These are phyloP conservation scores for Rhinolophus sinicus DNA, from an alignment of 2,113 vertebrate species.

Conservation along the genomic window DNA sequence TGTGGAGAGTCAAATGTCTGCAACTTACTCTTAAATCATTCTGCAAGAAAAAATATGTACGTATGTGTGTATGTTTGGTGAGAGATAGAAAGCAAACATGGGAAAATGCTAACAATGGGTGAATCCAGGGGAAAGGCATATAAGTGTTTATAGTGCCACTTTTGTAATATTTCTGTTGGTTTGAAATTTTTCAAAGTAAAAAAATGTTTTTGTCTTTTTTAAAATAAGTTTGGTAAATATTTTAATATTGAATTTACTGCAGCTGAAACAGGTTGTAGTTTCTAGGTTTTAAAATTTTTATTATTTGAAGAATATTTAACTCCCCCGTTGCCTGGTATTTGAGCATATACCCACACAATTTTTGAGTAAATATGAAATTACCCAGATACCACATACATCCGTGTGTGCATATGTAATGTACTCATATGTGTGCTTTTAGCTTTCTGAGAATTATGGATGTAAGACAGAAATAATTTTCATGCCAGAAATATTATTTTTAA, in stretches of 20 bases:
- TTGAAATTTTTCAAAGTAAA: neutral
- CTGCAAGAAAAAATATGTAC: neutral
- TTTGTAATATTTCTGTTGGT: neutral
- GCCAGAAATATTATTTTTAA: neutral
- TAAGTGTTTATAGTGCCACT: neutral
- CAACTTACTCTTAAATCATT: neutral
- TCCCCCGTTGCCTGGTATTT: neutral
- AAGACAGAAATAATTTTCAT: neutral
- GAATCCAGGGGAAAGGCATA: neutral
- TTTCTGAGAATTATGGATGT: neutral
- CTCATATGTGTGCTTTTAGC: neutral
- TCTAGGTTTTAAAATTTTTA: neutral
- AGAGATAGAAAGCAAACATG: neutral
- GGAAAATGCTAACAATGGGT: neutral
- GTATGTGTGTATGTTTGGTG: neutral
- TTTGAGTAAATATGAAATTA: conserved; percentile 11
- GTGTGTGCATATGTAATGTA: neutral
- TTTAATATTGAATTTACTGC: neutral
- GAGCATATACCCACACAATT: neutral
- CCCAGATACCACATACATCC: neutral
- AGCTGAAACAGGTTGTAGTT: neutral
- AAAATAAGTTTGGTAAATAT: neutral
- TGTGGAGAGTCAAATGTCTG: neutral
- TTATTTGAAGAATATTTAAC: conserved; percentile 27
- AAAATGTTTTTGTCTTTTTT: neutral